Evolutionary conservation across 2,797 vertebrate species (phyloP).

Genomic region (Onychomys arenicola): DNA sequence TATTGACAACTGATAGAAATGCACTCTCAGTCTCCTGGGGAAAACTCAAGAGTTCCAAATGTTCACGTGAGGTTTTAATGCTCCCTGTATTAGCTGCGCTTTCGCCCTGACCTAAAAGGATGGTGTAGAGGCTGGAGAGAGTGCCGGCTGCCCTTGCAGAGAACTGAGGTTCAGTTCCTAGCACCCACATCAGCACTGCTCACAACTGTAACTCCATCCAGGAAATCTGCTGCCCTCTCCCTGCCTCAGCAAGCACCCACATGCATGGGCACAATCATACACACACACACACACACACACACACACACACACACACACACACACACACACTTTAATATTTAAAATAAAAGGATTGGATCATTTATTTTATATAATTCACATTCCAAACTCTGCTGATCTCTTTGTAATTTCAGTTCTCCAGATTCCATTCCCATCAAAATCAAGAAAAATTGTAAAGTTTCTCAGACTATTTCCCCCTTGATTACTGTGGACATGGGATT

Average conservation of each 20-base stretch:
- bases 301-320: no score
- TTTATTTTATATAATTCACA: background rate
- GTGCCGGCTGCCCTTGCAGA: background rate
- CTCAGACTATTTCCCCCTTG: background rate
- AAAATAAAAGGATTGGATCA: background rate
- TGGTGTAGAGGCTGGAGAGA: background rate
- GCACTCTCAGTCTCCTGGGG: fast-evolving
- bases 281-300: background rate
- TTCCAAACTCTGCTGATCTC: background rate
- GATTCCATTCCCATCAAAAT: background rate
- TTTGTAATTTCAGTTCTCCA: background rate
- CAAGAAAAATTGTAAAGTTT: background rate
- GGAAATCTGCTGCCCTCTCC: background rate
- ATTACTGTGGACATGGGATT: fast-evolving
- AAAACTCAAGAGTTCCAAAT: background rate
- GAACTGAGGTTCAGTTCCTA: background rate
- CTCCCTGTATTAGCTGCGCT: background rate
- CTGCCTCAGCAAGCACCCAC: background rate
- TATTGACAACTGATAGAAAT: background rate
- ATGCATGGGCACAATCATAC: background rate
- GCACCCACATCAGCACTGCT: background rate
- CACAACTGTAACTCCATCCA: background rate
- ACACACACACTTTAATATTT: background rate
- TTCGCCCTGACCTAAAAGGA: background rate
- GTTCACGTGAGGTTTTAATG: background rate